Percentiles rank a stretch among this genome's conserved stretches.
Evolutionary conservation across 1,140 invertebrate genomes (phyloP).

Genomic region (Asobara japonica): DNA sequence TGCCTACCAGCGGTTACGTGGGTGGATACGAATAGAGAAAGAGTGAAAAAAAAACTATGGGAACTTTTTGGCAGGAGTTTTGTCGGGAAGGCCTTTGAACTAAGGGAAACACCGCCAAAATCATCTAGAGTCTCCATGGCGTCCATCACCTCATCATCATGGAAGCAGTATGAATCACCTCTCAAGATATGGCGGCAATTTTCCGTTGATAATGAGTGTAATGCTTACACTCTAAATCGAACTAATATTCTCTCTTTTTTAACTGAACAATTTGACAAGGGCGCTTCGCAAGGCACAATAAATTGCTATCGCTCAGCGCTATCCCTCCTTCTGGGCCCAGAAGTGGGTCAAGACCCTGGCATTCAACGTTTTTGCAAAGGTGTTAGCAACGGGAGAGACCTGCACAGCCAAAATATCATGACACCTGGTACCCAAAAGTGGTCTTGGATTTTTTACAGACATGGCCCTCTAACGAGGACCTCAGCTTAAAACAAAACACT

Average conservation of each 20-base stretch:
- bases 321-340: conserved; percentile 11
- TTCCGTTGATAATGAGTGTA: background rate
- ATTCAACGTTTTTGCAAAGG: conserved; percentile 44
- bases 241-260: background rate
- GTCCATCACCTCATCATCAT: conserved; percentile 26
- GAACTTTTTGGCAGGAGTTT: conserved; percentile 31
- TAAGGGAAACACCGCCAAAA: conserved; percentile 17
- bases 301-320: conserved; percentile 34
- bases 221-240: background rate
- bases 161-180: conserved; percentile 1
- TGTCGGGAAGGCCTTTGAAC: conserved; percentile 32
- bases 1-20: too few species aligned
- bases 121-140: conserved; percentile 15
- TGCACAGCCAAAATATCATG: conserved; percentile 36
- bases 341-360: conserved; percentile 29
- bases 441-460: conserved; percentile 35
- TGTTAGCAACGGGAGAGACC: conserved; percentile 37
- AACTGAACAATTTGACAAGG: background rate
- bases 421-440: conserved; percentile 41
- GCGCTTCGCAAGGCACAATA: conserved; percentile 22
- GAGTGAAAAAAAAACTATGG: too few species aligned
- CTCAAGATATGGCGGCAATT: conserved; percentile 32
- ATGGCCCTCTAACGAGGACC: conserved; percentile 13
- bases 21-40: too few species aligned
- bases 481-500: conserved; percentile 17